Percentiles rank a stretch among this genome's conserved stretches.
Evolutionary conservation across 1,140 invertebrate species (phyloP).

Genomic region (Babylonia areolata): DNA sequence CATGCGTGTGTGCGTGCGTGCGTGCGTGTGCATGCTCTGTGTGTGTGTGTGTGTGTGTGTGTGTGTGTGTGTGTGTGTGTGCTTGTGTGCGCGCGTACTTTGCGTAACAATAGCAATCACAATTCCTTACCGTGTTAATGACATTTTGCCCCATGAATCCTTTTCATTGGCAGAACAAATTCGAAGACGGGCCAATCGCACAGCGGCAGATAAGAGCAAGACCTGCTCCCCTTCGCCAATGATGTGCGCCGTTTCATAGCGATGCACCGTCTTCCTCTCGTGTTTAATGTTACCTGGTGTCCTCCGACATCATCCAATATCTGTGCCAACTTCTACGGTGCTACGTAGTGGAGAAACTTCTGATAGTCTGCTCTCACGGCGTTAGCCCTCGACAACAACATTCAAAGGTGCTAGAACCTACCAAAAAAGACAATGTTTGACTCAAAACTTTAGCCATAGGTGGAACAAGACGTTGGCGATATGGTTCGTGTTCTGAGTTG

Average conservation of each 20-base stretch:
- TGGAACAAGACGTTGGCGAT: neutral
- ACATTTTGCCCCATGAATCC: neutral
- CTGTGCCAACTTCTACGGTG: conserved; percentile 11
- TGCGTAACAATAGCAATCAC: too few relatives aligned
- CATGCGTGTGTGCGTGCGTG: conserved; percentile 6
- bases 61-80: neutral
- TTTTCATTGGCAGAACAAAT: conserved; percentile 21
- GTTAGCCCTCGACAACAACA: neutral
- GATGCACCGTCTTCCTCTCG: neutral
- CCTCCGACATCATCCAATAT: neutral
- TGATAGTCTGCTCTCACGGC: neutral
- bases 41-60: neutral
- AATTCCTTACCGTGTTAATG: neutral
- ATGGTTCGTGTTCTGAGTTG: neutral
- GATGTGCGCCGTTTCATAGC: conserved; percentile 39
- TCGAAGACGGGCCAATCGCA: conserved; percentile 25
- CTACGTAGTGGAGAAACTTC: neutral
- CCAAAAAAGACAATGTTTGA: neutral
- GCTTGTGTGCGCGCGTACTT: neutral
- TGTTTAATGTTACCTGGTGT: neutral
- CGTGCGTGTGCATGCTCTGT: neutral
- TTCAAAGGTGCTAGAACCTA: neutral
- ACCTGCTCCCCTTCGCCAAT: conserved; percentile 27
- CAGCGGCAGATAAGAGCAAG: conserved; percentile 29
- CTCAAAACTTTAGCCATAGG: neutral